Evolutionary conservation across 2,888 invertebrate genomes (phyloP).

Genomic region (Augochlorella aurata): DNA sequence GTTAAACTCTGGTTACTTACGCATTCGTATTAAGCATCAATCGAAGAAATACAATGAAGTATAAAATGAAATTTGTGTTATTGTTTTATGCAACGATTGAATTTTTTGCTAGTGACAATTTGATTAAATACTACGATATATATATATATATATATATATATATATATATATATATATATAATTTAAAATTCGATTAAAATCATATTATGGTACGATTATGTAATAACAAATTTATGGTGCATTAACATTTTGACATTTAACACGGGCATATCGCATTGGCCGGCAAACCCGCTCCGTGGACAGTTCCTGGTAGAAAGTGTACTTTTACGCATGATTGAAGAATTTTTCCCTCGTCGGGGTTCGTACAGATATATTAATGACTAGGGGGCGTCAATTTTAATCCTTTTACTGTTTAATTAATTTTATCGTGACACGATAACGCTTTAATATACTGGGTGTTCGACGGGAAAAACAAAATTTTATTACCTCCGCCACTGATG

Average conservation of each 20-base stretch:
- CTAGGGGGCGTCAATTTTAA: constrained; percentile 15
- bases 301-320: constrained; percentile 77
- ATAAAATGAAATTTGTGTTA: not conserved
- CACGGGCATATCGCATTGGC: constrained; percentile 66
- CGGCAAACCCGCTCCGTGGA: constrained; percentile 70
- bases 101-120: too few species aligned
- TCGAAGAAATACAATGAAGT: not conserved
- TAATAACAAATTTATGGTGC: constrained; percentile 35
- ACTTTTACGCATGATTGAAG: constrained; percentile 67
- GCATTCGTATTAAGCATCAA: not conserved
- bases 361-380: constrained; percentile 6
- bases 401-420: constrained; percentile 1
- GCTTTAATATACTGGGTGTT: not conserved
- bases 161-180: too few species aligned
- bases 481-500: not conserved
- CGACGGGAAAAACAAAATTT: not conserved
- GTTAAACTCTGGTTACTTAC: not conserved
- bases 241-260: constrained; percentile 73
- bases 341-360: constrained; percentile 56
- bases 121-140: too few species aligned
- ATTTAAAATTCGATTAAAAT: constrained; percentile 1
- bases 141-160: too few species aligned
- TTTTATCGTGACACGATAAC: not conserved
- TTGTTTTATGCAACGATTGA: not conserved
- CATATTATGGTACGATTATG: constrained; percentile 9